A percentile compares a stretch with the other conserved stretches of the same genome.
Evolutionary conservation across 1,140 invertebrate genomes (phyloP).

Genomic region (Drosophila takahashii): DNA sequence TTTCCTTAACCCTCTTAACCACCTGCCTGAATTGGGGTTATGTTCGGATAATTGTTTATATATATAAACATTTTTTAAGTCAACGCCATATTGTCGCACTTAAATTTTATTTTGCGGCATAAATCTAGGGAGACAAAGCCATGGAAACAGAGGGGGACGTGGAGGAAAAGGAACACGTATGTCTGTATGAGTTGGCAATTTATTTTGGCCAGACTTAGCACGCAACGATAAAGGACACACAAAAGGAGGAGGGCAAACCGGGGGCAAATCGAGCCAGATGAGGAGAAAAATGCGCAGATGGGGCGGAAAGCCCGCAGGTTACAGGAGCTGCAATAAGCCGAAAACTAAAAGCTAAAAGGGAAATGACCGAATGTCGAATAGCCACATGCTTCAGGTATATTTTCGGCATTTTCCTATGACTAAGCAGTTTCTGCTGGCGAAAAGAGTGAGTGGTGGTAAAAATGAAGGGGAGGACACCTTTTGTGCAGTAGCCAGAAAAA

Average conservation of each 20-base stretch:
- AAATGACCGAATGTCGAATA: slow-evolving; percentile 45
- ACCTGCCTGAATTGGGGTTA: background rate
- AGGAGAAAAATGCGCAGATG: slow-evolving; percentile 2
- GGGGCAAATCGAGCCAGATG: slow-evolving; percentile 17
- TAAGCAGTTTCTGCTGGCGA: slow-evolving; percentile 60
- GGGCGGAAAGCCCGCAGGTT: slow-evolving; percentile 18
- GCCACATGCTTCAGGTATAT: slow-evolving; percentile 61
- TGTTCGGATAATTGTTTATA: slow-evolving; percentile 71
- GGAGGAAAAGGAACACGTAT: slow-evolving; percentile 43
- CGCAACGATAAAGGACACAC: slow-evolving; percentile 56
- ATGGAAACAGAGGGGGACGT: background rate
- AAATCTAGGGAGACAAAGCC: slow-evolving; percentile 54
- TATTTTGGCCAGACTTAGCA: slow-evolving; percentile 71
- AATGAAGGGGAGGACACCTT: slow-evolving; percentile 40
- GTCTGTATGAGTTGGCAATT: slow-evolving; percentile 65
- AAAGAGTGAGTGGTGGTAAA: background rate
- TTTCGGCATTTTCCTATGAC: slow-evolving; percentile 70
- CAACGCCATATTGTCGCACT: slow-evolving; percentile 74
- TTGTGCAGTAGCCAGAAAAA: slow-evolving; percentile 59
- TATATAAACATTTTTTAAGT: slow-evolving; percentile 61
- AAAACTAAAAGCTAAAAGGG: slow-evolving; percentile 52
- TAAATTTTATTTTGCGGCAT: slow-evolving; percentile 76
- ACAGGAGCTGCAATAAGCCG: slow-evolving; percentile 61
- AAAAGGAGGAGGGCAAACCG: slow-evolving; percentile 10
- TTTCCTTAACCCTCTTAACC: background rate